Base-by-base conservation (phyloP, 2,797 vertebrate genomes). In the Takifugu ocellatus region DNA sequence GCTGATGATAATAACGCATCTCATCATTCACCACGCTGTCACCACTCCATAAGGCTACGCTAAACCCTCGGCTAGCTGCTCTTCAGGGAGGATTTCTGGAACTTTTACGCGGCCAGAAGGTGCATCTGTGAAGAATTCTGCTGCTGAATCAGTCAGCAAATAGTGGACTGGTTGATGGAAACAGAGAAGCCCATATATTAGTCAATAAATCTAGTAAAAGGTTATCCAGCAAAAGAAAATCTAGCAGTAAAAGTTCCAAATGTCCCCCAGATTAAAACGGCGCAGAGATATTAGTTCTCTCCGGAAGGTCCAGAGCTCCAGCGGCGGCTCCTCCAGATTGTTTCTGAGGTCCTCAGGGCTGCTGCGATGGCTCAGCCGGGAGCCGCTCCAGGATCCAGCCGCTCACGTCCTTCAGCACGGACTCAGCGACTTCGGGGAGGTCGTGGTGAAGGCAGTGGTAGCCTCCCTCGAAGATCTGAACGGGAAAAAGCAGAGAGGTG, bases 371-470 rank as follows among this genome's bases (percentile, higher is more conserved):
- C 1, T 17, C 8, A n/a, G 53, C 48, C 0, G 91, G 86, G 52
- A 94, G 76, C 78, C 90, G 94, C 70, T 97, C 93, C 25, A 88
- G 77, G 68, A 99, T 88, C 96, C 97, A 99, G 1, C 74, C 66
- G 24, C 84, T 91, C 74, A 97, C 91, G 72, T 98, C 95, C 51
- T 91, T 93, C 79, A 96, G 85, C 75, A 95, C 93, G 0, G 93
- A 92, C 68, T 88, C 88, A 10, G 87, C 86, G 15, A 95, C 94
- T 49, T 97, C 96, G 0, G 94, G 95, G 61, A 99, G 88, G 60
- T 99, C 97, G 56, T 93, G 95, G 88, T 99, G 97, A 54, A 99
- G 94, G 36, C 91, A 87, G 3, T 99, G 97, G 80, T 93, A 99
- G 59, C 88, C 95, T 74, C 93, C 94, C 42, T 95, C 94, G 36